These are phyloP conservation scores for Aethina tumida DNA, from an alignment of 1,140 invertebrate species.

Conservation along the genomic window DNA sequence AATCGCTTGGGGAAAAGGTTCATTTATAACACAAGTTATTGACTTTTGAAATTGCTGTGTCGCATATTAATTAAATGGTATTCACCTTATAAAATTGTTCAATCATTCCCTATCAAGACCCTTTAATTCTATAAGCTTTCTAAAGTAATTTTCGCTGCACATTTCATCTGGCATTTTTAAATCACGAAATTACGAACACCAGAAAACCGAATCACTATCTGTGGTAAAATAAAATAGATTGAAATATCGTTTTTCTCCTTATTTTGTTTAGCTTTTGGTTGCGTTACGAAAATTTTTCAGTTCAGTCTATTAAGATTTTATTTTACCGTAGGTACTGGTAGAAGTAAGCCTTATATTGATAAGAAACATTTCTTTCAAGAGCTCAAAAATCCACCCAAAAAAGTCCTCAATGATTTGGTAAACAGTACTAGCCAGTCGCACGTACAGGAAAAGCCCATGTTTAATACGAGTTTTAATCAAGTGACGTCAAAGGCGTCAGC, in stretches of 20 bases:
- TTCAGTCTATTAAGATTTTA: constrained; percentile 23
- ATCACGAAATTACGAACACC: too few relatives aligned
- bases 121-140: too few relatives aligned
- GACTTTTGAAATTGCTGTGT: too few relatives aligned
- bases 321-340: constrained; percentile 63
- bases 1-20: too few relatives aligned
- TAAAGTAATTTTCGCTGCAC: too few relatives aligned
- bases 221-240: constrained; percentile 28
- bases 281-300: constrained; percentile 1
- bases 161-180: too few relatives aligned
- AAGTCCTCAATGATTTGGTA: constrained; percentile 75
- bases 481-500: constrained; percentile 31
- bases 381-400: constrained; percentile 85
- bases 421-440: constrained; percentile 19
- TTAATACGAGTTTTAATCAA: constrained; percentile 22
- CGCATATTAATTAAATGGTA: too few relatives aligned
- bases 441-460: constrained; percentile 13
- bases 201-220: constrained; percentile 17
- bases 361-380: constrained; percentile 93
- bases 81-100: too few relatives aligned
- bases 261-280: constrained; percentile 14
- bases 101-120: too few relatives aligned
- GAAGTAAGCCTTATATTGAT: constrained; percentile 83
- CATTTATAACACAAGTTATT: too few relatives aligned
- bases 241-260: constrained; percentile 9